phyloP scores from a whole-genome alignment of 2,888 invertebrate genomes.

The Campoplex nolae region DNA sequence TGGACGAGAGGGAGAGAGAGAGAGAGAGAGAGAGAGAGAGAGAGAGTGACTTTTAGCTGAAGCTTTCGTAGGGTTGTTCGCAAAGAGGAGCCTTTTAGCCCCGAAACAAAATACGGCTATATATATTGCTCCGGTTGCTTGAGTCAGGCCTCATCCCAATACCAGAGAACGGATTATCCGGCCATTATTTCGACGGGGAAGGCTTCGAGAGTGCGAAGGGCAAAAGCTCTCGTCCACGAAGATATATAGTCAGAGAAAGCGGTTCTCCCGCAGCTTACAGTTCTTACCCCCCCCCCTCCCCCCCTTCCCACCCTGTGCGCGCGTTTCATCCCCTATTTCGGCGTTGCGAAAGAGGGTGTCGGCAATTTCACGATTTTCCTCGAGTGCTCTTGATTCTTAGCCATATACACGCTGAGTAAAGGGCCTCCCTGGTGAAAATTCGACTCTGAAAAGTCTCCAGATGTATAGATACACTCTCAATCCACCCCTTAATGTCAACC shows the following conservation, averaged over 20 bases:
- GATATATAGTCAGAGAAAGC: slow-evolving; percentile 41
- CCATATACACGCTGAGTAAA: slow-evolving; percentile 34
- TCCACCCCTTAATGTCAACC: slow-evolving; percentile 40
- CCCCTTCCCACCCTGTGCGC: no score
- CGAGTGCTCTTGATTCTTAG: slow-evolving; percentile 55
- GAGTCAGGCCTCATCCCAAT: slow-evolving; percentile 36
- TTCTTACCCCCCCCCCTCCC: neutral
- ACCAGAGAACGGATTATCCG: slow-evolving; percentile 76
- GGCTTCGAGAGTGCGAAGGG: slow-evolving; percentile 53
- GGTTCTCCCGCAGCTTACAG: slow-evolving; percentile 10
- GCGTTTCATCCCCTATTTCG: slow-evolving; percentile 51
- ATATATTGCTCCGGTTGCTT: slow-evolving; percentile 40
- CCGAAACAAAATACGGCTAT: slow-evolving; percentile 61
- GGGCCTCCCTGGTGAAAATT: slow-evolving; percentile 30
- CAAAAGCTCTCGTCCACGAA: slow-evolving; percentile 43
- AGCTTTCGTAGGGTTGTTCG: slow-evolving; percentile 37
- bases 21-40: slow-evolving; percentile 27
- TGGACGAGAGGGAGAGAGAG: slow-evolving; percentile 22
- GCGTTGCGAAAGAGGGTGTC: slow-evolving; percentile 53
- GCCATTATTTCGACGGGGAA: slow-evolving; percentile 75
- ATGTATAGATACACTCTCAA: slow-evolving; percentile 24
- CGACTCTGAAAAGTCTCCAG: slow-evolving; percentile 43
- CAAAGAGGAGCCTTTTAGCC: slow-evolving; percentile 74
- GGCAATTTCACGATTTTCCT: slow-evolving; percentile 59
- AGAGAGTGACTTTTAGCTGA: slow-evolving; percentile 52